A percentile compares a stretch with the other conserved stretches of the same genome.
Conservation (phyloP, 2,797 vertebrate species). For the Coregonus sp. region DNA sequence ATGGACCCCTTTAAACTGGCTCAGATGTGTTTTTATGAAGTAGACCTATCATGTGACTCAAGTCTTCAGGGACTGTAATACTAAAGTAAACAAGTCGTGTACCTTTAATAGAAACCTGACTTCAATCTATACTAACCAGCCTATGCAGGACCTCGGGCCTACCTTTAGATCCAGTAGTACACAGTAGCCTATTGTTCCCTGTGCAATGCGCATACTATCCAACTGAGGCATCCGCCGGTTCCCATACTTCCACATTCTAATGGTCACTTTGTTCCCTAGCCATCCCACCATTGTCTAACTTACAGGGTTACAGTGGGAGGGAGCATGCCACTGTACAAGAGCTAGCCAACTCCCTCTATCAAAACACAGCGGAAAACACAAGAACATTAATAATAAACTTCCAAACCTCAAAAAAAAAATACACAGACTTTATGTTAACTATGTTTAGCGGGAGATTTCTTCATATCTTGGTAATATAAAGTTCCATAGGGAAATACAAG, state of each 20-base stretch:
- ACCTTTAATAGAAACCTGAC: constrained; percentile 11
- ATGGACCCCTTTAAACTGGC: background rate
- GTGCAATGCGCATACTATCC: constrained; percentile 4
- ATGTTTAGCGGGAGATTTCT: background rate
- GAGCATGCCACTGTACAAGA: constrained; percentile 41
- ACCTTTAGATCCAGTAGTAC: constrained; percentile 28
- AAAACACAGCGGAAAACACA: constrained; percentile 36
- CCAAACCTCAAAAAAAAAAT: background rate
- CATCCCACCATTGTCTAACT: background rate
- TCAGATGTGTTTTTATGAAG: background rate
- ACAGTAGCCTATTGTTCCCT: constrained; percentile 57
- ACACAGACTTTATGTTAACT: too few relatives aligned
- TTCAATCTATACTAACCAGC: constrained; percentile 40
- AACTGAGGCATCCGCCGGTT: background rate
- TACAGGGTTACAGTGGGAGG: too few relatives aligned
- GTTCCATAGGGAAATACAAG: background rate
- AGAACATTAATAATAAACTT: constrained; percentile 47
- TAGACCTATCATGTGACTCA: background rate
- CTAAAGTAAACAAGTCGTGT: constrained; percentile 32
- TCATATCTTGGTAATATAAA: background rate
- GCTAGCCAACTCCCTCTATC: constrained; percentile 55
- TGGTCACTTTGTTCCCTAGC: constrained; percentile 59
- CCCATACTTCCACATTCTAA: constrained; percentile 54
- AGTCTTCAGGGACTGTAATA: constrained; percentile 12
- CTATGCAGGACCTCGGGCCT: constrained; percentile 42